phyloP scores from a whole-genome alignment of 1,140 invertebrate species.

The Pachypsylla venusta region DNA sequence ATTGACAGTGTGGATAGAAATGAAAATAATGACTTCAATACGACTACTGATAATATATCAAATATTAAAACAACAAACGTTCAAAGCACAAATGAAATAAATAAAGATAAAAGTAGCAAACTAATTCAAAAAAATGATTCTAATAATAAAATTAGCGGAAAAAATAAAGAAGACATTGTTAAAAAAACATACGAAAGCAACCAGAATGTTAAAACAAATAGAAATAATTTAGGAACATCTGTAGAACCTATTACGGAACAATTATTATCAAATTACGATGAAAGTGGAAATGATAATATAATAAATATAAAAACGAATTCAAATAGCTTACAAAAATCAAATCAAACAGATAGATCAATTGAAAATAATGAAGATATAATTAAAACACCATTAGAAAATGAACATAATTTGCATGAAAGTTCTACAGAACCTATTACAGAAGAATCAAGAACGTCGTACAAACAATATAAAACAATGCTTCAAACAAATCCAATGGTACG shows the following conservation, averaged over 20 bases:
- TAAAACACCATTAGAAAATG: not conserved
- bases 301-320: not conserved
- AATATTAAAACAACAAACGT: no score
- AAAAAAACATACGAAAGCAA: no score
- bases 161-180: no score
- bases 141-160: no score
- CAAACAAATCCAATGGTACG: not conserved
- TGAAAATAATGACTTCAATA: no score
- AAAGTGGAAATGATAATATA: not conserved
- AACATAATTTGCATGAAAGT: not conserved
- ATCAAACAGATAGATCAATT: not conserved
- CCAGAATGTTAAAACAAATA: no score
- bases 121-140: no score
- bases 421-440: not conserved
- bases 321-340: not conserved
- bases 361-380: not conserved
- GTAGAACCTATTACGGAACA: not conserved
- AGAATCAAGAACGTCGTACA: not conserved
- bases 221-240: not conserved
- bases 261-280: not conserved
- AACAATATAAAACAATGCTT: not conserved
- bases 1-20: no score
- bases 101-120: no score
- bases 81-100: no score
- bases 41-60: no score